Conservation (phyloP, 2,113 vertebrate species). For the Gavialis gangeticus region DNA sequence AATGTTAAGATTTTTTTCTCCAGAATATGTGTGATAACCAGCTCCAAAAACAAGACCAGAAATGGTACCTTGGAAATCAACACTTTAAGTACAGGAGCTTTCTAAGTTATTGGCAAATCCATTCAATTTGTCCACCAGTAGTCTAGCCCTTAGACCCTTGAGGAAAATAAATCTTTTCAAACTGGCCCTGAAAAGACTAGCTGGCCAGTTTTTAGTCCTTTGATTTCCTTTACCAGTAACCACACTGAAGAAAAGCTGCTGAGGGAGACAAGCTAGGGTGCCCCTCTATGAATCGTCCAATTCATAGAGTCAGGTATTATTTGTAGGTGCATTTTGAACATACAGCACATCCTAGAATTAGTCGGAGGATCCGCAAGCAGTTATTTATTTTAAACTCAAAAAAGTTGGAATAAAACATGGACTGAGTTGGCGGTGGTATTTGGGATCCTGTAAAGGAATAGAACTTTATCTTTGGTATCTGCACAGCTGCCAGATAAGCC, state of each 20-base stretch:
- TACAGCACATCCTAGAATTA: neutral
- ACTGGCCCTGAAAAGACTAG: neutral
- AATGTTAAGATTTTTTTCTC: neutral
- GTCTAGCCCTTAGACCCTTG: neutral
- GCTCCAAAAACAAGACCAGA: neutral
- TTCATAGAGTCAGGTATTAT: neutral
- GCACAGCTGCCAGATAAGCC: neutral
- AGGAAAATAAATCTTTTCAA: neutral
- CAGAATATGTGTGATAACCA: conserved; percentile 5
- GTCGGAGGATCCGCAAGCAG: neutral
- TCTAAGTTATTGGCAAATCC: neutral
- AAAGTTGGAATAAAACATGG: neutral
- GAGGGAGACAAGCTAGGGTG: neutral
- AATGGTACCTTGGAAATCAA: neutral
- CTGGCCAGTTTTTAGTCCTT: neutral
- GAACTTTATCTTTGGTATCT: neutral
- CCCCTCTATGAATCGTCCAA: neutral
- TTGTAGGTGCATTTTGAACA: neutral
- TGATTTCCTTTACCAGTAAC: neutral
- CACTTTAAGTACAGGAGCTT: neutral
- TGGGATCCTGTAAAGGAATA: neutral
- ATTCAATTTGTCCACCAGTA: neutral
- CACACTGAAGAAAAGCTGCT: neutral
- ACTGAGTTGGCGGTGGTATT: neutral
- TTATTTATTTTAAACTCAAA: neutral